Evolutionary conservation across 1,140 invertebrate genomes (phyloP).

Genomic region (Camponotus floridanus): DNA sequence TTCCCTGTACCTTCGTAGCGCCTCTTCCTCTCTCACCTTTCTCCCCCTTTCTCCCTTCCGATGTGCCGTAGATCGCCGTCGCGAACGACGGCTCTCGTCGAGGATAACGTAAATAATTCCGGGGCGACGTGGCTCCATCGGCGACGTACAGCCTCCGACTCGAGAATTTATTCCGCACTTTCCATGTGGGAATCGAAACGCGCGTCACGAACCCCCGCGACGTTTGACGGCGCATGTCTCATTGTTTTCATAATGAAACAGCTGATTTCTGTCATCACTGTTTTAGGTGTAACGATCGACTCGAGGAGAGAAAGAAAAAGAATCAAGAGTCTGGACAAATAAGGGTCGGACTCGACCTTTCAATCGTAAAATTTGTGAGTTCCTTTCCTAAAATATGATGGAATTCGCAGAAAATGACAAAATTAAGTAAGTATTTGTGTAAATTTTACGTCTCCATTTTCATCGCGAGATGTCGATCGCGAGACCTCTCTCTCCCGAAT

Average conservation of each 20-base stretch:
- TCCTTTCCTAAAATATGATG: no score
- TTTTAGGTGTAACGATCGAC: constrained; percentile 1
- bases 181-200: constrained; percentile 42
- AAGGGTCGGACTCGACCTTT: no score
- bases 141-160: constrained; percentile 12
- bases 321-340: no score
- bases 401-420: neutral
- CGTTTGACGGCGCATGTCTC: constrained; percentile 35
- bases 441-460: neutral
- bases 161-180: constrained; percentile 55
- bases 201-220: neutral
- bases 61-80: constrained; percentile 24
- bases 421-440: neutral
- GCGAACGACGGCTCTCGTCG: constrained; percentile 45
- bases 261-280: constrained; percentile 34
- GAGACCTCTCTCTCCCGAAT: constrained; percentile 7
- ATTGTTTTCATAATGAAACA: constrained; percentile 50
- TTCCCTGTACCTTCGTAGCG: constrained; percentile 50
- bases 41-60: constrained; percentile 43
- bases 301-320: no score
- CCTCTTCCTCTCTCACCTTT: constrained; percentile 8
- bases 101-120: constrained; percentile 61
- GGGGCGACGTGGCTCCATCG: constrained; percentile 30
- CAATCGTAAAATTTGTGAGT: neutral
- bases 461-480: neutral